Evolutionary conservation across 2,113 vertebrate species (phyloP).

Genomic region (Bettongia penicillata): DNA sequence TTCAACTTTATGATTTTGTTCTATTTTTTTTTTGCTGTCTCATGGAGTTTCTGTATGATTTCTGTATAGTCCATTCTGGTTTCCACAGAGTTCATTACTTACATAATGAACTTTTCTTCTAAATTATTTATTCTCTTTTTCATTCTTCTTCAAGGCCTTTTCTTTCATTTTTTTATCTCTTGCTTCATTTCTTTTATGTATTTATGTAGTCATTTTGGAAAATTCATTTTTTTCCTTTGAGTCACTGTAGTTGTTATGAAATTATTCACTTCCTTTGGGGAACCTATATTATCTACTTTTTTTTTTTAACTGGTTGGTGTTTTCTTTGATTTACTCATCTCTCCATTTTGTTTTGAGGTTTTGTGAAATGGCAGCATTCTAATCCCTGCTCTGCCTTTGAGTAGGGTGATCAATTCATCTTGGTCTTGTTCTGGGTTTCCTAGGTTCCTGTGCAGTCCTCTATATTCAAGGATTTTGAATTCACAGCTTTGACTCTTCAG

Average conservation of each 20-base stretch:
- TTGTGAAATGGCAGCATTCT: neutral
- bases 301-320: neutral
- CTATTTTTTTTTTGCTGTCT: neutral
- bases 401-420: neutral
- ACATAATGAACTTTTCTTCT: neutral
- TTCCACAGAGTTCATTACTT: neutral
- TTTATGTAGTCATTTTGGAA: neutral
- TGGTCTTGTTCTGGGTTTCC: neutral
- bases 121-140: neutral
- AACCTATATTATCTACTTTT: neutral
- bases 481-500: neutral
- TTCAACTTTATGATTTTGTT: neutral
- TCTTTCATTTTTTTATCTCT: neutral
- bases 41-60: neutral
- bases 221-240: neutral
- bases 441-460: neutral
- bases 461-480: neutral
- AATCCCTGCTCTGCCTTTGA: neutral
- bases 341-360: neutral
- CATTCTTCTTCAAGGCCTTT: neutral
- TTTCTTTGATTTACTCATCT: neutral
- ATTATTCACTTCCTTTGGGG: neutral
- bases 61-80: neutral
- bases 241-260: neutral
- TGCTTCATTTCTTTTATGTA: neutral